These are phyloP conservation scores for Amphiprion clarkii DNA, from an alignment of 2,797 vertebrate species.

Conservation along the genomic window DNA sequence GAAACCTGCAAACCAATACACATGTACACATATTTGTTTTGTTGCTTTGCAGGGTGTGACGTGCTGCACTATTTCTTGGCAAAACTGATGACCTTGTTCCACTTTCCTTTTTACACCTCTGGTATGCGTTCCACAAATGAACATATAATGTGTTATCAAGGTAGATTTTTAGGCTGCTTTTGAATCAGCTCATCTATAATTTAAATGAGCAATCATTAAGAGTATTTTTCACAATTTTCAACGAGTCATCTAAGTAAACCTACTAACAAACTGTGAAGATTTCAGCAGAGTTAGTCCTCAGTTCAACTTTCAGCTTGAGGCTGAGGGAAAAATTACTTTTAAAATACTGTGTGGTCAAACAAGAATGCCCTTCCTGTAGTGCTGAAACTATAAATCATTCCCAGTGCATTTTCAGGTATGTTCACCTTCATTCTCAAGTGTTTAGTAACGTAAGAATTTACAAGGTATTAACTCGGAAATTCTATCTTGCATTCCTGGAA, in stretches of 20 bases:
- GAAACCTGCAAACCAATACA: background rate
- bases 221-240: background rate
- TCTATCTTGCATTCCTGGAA: rapidly evolving
- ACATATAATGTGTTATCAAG: no score
- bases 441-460: background rate
- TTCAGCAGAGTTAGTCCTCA: background rate
- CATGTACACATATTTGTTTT: no score
- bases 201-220: no score
- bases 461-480: background rate
- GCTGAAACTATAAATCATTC: constrained; percentile 27
- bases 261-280: background rate
- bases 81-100: no score
- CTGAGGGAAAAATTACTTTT: background rate
- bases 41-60: no score
- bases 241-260: background rate
- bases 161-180: no score
- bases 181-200: background rate
- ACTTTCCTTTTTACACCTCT: background rate
- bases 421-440: background rate
- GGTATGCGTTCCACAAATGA: background rate
- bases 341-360: background rate
- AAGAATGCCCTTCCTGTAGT: background rate
- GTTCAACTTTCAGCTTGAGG: background rate
- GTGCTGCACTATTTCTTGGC: no score
- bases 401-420: background rate